Evolutionary conservation across 1,140 invertebrate genomes (phyloP), one percentile per base, ranked within the genome.

Genomic region (Metaphire vulgaris): DNA sequence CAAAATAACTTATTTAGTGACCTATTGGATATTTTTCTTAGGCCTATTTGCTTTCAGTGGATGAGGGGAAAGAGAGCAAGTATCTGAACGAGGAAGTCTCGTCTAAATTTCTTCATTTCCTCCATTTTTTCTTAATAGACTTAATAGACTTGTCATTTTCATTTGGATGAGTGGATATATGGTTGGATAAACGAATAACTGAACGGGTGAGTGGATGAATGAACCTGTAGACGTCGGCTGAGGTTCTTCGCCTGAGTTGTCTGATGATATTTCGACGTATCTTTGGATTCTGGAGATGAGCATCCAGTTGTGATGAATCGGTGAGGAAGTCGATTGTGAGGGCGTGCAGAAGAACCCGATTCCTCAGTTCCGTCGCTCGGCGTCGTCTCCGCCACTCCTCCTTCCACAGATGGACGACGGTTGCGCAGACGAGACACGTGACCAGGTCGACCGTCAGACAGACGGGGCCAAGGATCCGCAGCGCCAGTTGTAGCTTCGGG

Each of bases 361-460:
- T 56, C 21, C 41, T 56, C 41, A 56, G 41, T 56, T 73, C 72
- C 31, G 56, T 41, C 41, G 32, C 72, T 34, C 28, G 72, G 15
- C 41, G 72, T 56, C 72, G 32, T 26, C 41, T 34, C 34, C 56
- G 16, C 72, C 72, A 73, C 34, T 73, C 72, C 29, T 34, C 72
- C 28, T 41, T 73, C 72, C 72, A 73, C 1, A 73, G 2, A 2
- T 30, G 33, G 12, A 31, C 30, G 28, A 73, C 28, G 34, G 56
- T n/a, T n/a, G 21, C 16, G 16, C 72, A 31, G 15, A 73, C 32
- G 28, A 64, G 41, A 14, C 28, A 73, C 1, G 72, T 64, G 1
- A 73, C 72, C 15, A 73, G 28, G n/a, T 31, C 72, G 2, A 28
- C 72, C 1, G 72, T 34, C 33, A 73, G 21, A 26, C 32, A 29